Evolutionary conservation across 1,140 invertebrate genomes (phyloP), one percentile per base, ranked within the genome.

Genomic region (Drosophila baimaii): DNA sequence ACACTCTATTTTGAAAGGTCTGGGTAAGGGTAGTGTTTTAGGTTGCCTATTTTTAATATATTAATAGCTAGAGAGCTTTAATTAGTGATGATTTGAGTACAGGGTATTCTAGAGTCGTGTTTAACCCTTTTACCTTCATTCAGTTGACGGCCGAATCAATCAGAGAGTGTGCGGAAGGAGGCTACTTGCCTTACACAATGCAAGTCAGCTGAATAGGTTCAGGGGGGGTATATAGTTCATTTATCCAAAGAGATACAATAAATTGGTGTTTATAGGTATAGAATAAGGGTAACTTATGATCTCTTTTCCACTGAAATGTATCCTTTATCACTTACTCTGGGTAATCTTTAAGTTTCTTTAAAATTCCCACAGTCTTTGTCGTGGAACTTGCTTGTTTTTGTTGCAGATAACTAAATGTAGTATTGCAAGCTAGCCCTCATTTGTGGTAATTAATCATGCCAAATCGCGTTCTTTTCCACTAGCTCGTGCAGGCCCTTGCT

Each of bases 71-170:
- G 12, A 35, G 33, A 35, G 12, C 12, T 12, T 3, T 13, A 35
- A 15, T 0, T 35, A 5, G 12, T 13, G 4, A 35, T 5, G 15
- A n/a, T n/a, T n/a, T n/a, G 2, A n/a, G 19, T 35, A 35, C 51
- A 35, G 51, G 51, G 51, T 54, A 54, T 54, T 35, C 13, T 0
- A n/a, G 19, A 10, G 51, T 35, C 51, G 31, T 5, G 10, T 54
- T 54, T n/a, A 12, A 35, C 2, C 19, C 19, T 23, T 23, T 35
- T 12, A 6, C 5, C 19, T 35, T 2, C 10, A 9, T 13, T 33
- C 29, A 35, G 51, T 35, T 54, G 51, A 54, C 51, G 51, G 51
- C 51, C 51, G 13, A 37, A 37, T 37, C 35, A 17, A 54, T 54
- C 51, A 52, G 19, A 21, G 19, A 21, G 49, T 15, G 29, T 21